Evolutionary conservation across 2,113 vertebrate genomes (phyloP).

Genomic region (Mus spicilegus): DNA sequence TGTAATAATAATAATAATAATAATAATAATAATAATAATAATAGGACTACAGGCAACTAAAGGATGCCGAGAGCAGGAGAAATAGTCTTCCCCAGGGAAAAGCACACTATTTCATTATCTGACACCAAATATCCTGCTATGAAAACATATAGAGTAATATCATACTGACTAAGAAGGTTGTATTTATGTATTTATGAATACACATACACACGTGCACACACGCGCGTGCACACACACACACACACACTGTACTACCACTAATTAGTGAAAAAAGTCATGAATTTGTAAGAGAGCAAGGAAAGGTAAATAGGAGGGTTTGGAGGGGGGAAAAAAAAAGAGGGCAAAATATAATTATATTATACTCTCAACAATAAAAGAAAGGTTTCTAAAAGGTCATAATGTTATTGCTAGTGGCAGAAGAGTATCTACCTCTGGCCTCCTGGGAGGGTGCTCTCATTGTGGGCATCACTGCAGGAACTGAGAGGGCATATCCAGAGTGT

Average conservation of each 20-base stretch:
- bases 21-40: background rate
- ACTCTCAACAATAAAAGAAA: background rate
- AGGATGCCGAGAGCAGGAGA: no score
- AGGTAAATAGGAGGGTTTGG: background rate
- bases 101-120: background rate
- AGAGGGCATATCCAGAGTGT: constrained; percentile 40
- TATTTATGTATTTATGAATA: background rate
- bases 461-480: constrained; percentile 2
- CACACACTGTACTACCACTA: background rate
- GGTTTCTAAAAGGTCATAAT: background rate
- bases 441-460: background rate
- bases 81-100: background rate
- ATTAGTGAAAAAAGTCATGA: background rate
- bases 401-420: background rate
- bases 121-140: background rate
- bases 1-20: no score
- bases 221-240: background rate
- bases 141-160: background rate
- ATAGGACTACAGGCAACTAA: background rate
- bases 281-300: background rate
- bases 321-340: background rate
- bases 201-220: background rate
- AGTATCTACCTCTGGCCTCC: background rate
- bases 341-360: background rate
- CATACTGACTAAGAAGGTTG: background rate